Evolutionary conservation across 1,140 invertebrate species (phyloP), one percentile per base, ranked within the genome.

Genomic region (Goniozus legneri): DNA sequence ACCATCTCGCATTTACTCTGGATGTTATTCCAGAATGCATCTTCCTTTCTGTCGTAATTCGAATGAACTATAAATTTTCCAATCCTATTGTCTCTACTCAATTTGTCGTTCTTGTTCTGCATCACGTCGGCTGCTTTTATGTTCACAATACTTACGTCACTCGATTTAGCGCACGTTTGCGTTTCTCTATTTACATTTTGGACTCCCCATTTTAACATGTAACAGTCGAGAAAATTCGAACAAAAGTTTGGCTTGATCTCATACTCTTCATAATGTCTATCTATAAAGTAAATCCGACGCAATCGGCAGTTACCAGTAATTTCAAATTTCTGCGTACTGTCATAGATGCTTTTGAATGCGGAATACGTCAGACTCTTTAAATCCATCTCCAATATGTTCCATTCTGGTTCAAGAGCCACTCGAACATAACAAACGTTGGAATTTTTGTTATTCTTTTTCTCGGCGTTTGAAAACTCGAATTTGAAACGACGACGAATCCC

Each of bases 381-480:
- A 49, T 71, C 47, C 2, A 71, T n/a, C 44, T 68, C 67, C 0
- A 71, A 1, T 44, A 53, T 66, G 37, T 71, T 71, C 68, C 68
- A 71, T 6, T 64, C 62, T 8, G 31, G 22, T 30, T 71, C 58
- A 2, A 59, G 15, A 10, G 52, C 36, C 10, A 55, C 6, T 7
- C 30, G 35, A 16, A 38, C 49, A 44, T 16, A 50, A 41, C 35
- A 54, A 14, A 50, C 35, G 3, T 41, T 21, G 1, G 48, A 33
- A 8, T 30, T 45, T n/a, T 15, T 37, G 3, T 20, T 18, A 31
- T 38, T 58, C 8, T 41, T 53, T 6, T 15, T 19, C 10, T 63
- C 56, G 1, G 13, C 7, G 7, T 50, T 53, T 3, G 44, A 35
- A 20, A 46, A 51, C 10, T 50, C 34, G 16, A 63, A 49, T 19